Conservation (phyloP, 2,113 vertebrate species). For the Pteruthius melanotis region DNA sequence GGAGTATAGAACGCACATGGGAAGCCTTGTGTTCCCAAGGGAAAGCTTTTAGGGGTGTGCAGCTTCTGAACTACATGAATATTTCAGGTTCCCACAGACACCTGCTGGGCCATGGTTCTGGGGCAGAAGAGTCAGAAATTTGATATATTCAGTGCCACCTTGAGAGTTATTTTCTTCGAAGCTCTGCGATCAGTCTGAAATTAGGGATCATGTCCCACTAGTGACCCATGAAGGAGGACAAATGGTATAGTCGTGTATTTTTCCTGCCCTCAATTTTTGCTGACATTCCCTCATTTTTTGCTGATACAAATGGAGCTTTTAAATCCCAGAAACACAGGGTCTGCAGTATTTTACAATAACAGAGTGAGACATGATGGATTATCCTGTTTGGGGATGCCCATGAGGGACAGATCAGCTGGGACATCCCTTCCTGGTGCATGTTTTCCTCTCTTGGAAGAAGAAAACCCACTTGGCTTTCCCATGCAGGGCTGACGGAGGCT, state of each 20-base stretch:
- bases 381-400: background rate
- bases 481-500: background rate
- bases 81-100: background rate
- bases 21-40: background rate
- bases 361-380: background rate
- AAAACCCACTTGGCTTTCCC: background rate
- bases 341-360: too few relatives aligned
- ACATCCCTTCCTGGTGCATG: background rate
- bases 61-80: background rate
- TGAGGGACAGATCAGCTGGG: background rate
- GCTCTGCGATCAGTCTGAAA: background rate
- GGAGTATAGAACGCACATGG: background rate
- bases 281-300: background rate
- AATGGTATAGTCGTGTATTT: background rate
- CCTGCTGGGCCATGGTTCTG: background rate
- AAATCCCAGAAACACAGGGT: background rate
- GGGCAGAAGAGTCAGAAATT: background rate
- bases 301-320: background rate
- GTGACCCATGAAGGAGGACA: background rate
- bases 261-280: background rate
- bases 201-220: too few relatives aligned
- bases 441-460: background rate
- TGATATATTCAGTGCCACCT: background rate
- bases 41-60: background rate
- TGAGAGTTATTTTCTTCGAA: background rate